phyloP scores from a whole-genome alignment of 2,888 invertebrate genomes.

The Tiliacea aurago region DNA sequence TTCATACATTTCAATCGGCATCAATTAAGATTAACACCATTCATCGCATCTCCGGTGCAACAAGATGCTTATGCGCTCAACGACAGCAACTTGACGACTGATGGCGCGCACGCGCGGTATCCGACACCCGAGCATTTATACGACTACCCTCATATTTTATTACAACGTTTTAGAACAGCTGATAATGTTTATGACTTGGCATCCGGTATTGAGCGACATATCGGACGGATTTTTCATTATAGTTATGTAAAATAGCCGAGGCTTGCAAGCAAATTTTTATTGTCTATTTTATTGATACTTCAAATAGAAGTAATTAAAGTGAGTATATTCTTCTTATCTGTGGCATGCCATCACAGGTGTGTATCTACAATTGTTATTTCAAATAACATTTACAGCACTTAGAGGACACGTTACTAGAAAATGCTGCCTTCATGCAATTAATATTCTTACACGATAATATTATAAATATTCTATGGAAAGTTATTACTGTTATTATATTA shows the following conservation, averaged over 20 bases:
- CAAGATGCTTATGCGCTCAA: conserved; percentile 65
- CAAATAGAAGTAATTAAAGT: conserved; percentile 67
- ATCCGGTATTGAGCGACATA: conserved; percentile 73
- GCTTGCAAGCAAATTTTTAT: conserved; percentile 64
- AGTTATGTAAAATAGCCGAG: conserved; percentile 68
- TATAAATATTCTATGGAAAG: neutral
- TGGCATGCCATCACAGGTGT: conserved; percentile 64
- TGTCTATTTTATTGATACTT: conserved; percentile 66
- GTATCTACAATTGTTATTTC: conserved; percentile 59
- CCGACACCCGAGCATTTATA: conserved; percentile 74
- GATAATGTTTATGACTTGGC: conserved; percentile 75
- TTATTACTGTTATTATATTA: neutral
- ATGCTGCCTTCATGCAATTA: conserved; percentile 30
- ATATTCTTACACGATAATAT: neutral
- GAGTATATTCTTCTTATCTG: conserved; percentile 61
- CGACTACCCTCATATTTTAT: conserved; percentile 79
- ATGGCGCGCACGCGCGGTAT: conserved; percentile 79
- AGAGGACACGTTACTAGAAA: conserved; percentile 56
- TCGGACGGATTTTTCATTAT: conserved; percentile 68
- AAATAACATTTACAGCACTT: conserved; percentile 53
- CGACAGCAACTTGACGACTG: conserved; percentile 71
- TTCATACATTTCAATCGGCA: conserved; percentile 17
- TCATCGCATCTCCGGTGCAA: conserved; percentile 59
- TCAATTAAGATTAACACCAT: conserved; percentile 51
- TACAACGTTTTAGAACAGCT: conserved; percentile 74